Conservation (phyloP, 1,140 invertebrate genomes). For the Colletes gigas region DNA sequence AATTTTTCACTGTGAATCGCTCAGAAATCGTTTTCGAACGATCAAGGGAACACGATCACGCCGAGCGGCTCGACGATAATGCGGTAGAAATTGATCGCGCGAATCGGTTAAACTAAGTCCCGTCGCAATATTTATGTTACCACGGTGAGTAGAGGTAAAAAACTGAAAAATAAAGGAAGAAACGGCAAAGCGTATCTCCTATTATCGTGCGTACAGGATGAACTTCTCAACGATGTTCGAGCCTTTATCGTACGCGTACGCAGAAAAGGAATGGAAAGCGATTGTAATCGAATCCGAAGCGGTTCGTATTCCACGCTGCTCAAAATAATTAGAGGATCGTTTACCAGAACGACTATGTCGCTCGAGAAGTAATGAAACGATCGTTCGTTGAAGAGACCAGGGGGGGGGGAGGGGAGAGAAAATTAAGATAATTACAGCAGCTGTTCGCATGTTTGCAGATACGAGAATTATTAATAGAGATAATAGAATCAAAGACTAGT, state of each 20-base stretch:
- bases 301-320: neutral
- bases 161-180: neutral
- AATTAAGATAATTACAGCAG: no score
- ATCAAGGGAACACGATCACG: neutral
- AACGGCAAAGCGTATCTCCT: neutral
- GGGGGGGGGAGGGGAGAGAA: no score
- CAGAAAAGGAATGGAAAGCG: neutral
- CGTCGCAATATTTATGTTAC: conserved; percentile 16
- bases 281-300: neutral
- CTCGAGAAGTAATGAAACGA: no score
- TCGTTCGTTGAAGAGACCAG: no score
- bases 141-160: neutral
- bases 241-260: no score
- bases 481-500: no score
- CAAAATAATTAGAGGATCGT: neutral
- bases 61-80: neutral
- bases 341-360: no score
- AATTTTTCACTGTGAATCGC: neutral
- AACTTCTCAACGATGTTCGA: neutral
- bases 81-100: neutral
- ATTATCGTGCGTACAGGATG: neutral
- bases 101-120: conserved; percentile 13
- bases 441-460: no score
- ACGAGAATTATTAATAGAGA: no score
- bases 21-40: neutral